Percentiles rank a stretch among this genome's conserved stretches.
Evolutionary conservation across 2,888 invertebrate species (phyloP).

Genomic region (Mesopsocus fuscifrons): DNA sequence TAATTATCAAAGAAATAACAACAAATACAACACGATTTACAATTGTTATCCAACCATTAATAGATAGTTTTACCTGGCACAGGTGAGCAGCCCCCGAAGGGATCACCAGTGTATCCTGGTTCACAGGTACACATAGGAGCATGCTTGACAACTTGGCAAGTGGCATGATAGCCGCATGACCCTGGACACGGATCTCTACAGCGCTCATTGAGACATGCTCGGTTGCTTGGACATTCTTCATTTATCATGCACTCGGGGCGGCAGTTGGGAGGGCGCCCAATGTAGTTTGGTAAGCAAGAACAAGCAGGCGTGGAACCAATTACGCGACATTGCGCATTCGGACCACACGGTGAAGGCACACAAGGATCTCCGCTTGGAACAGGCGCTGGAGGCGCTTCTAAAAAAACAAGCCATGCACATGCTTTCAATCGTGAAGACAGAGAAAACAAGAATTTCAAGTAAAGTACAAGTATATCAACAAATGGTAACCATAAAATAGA

Average conservation of each 20-base stretch:
- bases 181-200: slow-evolving; percentile 43
- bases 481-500: no score
- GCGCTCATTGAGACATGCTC: slow-evolving; percentile 31
- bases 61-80: slow-evolving; percentile 25
- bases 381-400: slow-evolving; percentile 13
- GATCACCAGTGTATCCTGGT: slow-evolving; percentile 38
- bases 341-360: slow-evolving; percentile 46
- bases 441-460: no score
- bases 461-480: no score
- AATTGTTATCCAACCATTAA: no score
- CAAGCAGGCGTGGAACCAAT: slow-evolving; percentile 31
- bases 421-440: no score
- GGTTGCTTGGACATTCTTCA: slow-evolving; percentile 30
- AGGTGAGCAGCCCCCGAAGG: slow-evolving; percentile 34
- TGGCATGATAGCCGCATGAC: slow-evolving; percentile 45
- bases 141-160: slow-evolving; percentile 37
- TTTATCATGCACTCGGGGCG: slow-evolving; percentile 42
- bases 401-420: slow-evolving; percentile 3
- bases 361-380: slow-evolving; percentile 43
- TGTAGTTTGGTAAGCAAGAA: slow-evolving; percentile 34
- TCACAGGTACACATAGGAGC: slow-evolving; percentile 31
- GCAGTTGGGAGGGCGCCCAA: slow-evolving; percentile 41
- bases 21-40: slow-evolving; percentile 7
- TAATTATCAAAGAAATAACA: no score
- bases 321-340: slow-evolving; percentile 33